These are phyloP conservation scores for Microtus oregoni DNA, from an alignment of 2,113 vertebrate genomes.

Conservation along the genomic window DNA sequence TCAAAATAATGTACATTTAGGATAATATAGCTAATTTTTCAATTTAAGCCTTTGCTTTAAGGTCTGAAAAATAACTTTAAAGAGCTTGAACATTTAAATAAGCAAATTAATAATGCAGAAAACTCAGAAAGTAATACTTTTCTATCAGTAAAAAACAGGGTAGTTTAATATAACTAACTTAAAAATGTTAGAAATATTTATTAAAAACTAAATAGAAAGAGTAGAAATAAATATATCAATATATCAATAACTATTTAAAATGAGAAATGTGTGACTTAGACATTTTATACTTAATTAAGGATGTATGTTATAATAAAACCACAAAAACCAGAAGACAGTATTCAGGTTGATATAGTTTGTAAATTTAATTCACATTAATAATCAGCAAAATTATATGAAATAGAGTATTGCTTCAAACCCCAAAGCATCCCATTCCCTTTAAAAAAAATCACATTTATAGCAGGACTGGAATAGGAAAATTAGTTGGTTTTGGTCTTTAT, in stretches of 20 bases:
- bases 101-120: neutral
- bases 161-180: conserved; percentile 1
- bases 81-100: neutral
- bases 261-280: neutral
- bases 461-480: neutral
- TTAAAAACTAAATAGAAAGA: no score
- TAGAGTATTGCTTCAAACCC: neutral
- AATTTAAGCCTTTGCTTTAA: neutral
- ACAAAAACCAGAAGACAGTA: neutral
- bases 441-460: neutral
- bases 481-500: neutral
- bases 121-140: neutral
- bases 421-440: neutral
- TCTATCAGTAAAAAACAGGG: neutral
- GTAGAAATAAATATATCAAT: neutral
- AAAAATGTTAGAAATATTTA: neutral
- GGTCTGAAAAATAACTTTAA: neutral
- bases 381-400: neutral
- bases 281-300: neutral
- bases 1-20: neutral
- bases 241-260: neutral
- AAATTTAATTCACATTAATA: neutral
- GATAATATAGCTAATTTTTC: neutral
- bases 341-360: neutral
- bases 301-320: neutral